These are phyloP conservation scores for Cossypha heuglini DNA, from an alignment of 2,797 vertebrate genomes.

Conservation along the genomic window DNA sequence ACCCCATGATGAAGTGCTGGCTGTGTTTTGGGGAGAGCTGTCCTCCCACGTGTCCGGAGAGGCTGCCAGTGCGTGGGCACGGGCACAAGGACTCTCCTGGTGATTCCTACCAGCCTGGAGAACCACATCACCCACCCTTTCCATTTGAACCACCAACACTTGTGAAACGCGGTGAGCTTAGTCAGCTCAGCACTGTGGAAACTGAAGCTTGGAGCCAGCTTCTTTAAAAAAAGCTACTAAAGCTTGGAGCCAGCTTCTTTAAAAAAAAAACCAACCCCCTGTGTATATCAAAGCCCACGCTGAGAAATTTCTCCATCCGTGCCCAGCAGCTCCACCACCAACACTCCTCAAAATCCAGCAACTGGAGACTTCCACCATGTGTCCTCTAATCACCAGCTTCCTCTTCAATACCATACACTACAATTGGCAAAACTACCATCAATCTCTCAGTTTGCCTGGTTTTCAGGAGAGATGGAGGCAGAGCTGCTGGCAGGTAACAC, in stretches of 20 bases:
- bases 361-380: neutral
- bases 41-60: accelerated
- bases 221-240: neutral
- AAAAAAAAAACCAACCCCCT: neutral
- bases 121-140: neutral
- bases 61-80: neutral
- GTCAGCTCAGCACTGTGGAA: neutral
- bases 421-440: neutral
- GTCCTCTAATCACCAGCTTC: neutral
- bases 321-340: neutral
- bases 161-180: neutral
- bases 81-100: neutral
- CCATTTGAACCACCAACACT: neutral
- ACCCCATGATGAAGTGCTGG: neutral
- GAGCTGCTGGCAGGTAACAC: neutral
- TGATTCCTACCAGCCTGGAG: neutral
- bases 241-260: too few species aligned
- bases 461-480: neutral
- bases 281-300: accelerated
- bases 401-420: accelerated
- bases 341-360: neutral
- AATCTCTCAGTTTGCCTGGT: neutral
- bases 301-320: neutral
- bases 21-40: neutral
- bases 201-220: neutral